Percentiles rank a stretch among this genome's conserved stretches.
Evolutionary conservation across 2,797 vertebrate genomes (phyloP).

Genomic region (Lepus townsendii): DNA sequence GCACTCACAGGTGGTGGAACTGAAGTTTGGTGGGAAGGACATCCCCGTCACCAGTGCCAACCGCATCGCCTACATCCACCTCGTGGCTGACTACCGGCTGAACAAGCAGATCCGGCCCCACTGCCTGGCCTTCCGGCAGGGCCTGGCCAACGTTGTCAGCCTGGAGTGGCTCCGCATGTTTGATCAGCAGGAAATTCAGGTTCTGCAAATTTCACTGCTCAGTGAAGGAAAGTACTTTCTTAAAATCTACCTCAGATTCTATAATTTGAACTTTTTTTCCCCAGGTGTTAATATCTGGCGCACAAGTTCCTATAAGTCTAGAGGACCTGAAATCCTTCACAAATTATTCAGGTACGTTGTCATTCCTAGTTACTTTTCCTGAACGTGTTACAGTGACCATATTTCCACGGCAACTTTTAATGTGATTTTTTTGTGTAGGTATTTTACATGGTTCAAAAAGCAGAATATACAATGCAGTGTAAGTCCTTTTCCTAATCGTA

Average conservation of each 20-base stretch:
- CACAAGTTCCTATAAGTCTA: conserved; percentile 96
- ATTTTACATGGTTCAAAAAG: neutral
- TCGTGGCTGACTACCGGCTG: conserved; percentile 97
- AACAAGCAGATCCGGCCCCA: conserved; percentile 98
- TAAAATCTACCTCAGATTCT: neutral
- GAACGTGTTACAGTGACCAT: accelerated
- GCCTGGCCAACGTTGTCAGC: conserved; percentile 97
- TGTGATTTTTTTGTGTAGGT: accelerated
- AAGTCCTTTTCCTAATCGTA: neutral
- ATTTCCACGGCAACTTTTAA: neutral
- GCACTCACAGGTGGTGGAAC: conserved; percentile 94
- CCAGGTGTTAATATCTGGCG: conserved; percentile 98
- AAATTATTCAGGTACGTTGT: conserved; percentile 96
- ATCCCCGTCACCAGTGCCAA: conserved; percentile 97
- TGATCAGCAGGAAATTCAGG: conserved; percentile 99
- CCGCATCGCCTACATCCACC: conserved; percentile 97
- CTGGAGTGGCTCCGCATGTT: conserved; percentile 99
- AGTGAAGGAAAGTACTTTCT: neutral
- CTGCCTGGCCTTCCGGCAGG: conserved; percentile 97
- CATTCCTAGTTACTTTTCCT: neutral
- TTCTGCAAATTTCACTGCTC: conserved; percentile 75
- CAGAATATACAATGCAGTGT: neutral
- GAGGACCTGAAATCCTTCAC: conserved; percentile 99
- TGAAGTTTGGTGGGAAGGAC: conserved; percentile 96
- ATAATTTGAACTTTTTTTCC: neutral